phyloP scores from a whole-genome alignment of 2,888 invertebrate species.

The Empis livida region DNA sequence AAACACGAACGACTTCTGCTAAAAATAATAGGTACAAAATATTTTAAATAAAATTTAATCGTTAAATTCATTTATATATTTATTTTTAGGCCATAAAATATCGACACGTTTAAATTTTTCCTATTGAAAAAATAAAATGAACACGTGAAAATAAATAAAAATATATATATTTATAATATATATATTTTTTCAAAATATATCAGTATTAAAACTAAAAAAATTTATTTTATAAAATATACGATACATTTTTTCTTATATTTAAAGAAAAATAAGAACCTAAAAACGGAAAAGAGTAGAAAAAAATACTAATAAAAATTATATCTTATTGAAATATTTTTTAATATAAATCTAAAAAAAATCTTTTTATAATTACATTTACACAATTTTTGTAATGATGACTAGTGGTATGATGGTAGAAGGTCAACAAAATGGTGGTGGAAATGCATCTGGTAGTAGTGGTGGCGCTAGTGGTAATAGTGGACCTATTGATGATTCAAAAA shows the following conservation, averaged over 20 bases:
- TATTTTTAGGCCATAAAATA: neutral
- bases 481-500: constrained; percentile 83
- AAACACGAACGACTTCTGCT: neutral
- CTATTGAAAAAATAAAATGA: neutral
- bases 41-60: neutral
- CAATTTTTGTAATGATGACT: constrained; percentile 16
- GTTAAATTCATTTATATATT: neutral
- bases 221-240: neutral
- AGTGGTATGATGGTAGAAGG: constrained; percentile 50
- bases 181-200: neutral
- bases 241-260: constrained; percentile 1
- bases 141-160: neutral
- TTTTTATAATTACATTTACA: neutral
- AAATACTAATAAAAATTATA: neutral
- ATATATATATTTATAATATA: too few species aligned
- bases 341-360: too few species aligned
- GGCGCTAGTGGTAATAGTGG: constrained; percentile 24
- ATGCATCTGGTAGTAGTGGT: constrained; percentile 1
- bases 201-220: neutral
- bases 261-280: neutral
- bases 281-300: neutral
- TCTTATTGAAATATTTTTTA: neutral
- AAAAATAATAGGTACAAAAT: neutral
- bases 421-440: constrained; percentile 44
- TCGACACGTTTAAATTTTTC: neutral